Evolutionary conservation across 2,888 invertebrate genomes (phyloP), one percentile per base, ranked within the genome.

Genomic region (Suillia variegata): DNA sequence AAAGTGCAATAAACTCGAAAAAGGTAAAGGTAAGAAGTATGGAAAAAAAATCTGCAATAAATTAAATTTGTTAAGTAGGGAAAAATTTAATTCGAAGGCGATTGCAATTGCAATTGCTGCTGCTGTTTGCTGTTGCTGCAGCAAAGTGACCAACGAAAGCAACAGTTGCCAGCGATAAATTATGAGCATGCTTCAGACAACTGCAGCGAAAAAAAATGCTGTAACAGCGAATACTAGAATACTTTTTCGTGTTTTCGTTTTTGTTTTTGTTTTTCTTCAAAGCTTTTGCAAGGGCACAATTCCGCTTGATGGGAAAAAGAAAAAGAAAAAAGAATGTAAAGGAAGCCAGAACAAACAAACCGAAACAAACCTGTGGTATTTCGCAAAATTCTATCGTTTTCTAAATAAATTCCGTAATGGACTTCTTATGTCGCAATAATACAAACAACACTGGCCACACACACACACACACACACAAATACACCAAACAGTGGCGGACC

Each of bases 371-470:
- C 18, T 45, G 5, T 42, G 42, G 42, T 42, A n/a, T n/a, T 15
- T 15, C 38, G 38, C 13, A 38, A 38, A 3, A 18, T 8, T 61
- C 56, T 50, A 68, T 70, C 74, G 70, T 73, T 73, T 70, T 70
- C 70, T 67, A 72, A 70, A 73, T 73, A 74, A 74, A 73, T 73
- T 73, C 67, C 70, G 65, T 69, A 73, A 74, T 73, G 73, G 73
- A 73, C 71, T 73, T 74, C 64, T 73, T 67, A 65, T 73, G 73
- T 73, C 56, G 63, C 65, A 67, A 62, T 54, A 62, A 49, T 57
- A 62, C 47, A 22, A 26, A 38, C 24, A 34, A 31, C 13, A 54
- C 34, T 6, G 21, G 55, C 55, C 38, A 26, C 42, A 48, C 17
- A 26, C 26, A 54, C 52, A 52, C n/a, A 47, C 45, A 57, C 52